phyloP scores from a whole-genome alignment of 1,140 invertebrate genomes.

The Steinernema feltiae region DNA sequence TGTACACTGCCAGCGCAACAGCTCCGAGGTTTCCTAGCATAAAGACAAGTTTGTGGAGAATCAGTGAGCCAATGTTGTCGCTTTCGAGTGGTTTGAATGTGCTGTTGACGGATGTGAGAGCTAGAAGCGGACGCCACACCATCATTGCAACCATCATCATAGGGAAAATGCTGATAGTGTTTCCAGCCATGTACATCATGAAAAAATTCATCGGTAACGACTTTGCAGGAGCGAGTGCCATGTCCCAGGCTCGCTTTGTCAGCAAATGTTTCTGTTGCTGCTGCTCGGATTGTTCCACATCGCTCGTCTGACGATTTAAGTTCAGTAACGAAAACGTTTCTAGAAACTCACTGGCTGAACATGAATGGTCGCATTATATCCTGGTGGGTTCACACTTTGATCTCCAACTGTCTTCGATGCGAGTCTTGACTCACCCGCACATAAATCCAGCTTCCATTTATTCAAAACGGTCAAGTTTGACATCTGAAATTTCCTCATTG shows the following conservation, averaged over 20 bases:
- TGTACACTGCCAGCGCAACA: conserved; percentile 85
- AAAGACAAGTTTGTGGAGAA: conserved; percentile 82
- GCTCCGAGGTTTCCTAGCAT: conserved; percentile 88
- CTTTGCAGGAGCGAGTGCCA: conserved; percentile 85
- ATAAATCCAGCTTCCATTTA: not conserved
- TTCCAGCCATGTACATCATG: conserved; percentile 85
- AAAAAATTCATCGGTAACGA: conserved; percentile 95
- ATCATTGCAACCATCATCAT: conserved; percentile 99
- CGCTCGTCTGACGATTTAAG: not conserved
- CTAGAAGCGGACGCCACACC: conserved; percentile 86
- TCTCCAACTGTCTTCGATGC: not conserved
- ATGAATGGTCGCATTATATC: not conserved
- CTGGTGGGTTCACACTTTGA: not conserved
- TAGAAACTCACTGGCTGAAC: not conserved
- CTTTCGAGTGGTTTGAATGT: conserved; percentile 57
- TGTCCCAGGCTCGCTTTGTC: conserved; percentile 81
- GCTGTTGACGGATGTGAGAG: conserved; percentile 78
- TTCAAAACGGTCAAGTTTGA: not conserved
- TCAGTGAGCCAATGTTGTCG: conserved; percentile 24
- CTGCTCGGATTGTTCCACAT: not conserved
- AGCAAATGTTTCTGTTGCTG: conserved; percentile 32
- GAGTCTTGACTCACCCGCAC: not conserved
- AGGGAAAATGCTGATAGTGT: conserved; percentile 71
- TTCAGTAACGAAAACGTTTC: not conserved
- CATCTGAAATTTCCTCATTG: not conserved